Evolutionary conservation across 2,888 invertebrate species (phyloP), one percentile per base, ranked within the genome.

Genomic region (Cephonodes hylas): DNA sequence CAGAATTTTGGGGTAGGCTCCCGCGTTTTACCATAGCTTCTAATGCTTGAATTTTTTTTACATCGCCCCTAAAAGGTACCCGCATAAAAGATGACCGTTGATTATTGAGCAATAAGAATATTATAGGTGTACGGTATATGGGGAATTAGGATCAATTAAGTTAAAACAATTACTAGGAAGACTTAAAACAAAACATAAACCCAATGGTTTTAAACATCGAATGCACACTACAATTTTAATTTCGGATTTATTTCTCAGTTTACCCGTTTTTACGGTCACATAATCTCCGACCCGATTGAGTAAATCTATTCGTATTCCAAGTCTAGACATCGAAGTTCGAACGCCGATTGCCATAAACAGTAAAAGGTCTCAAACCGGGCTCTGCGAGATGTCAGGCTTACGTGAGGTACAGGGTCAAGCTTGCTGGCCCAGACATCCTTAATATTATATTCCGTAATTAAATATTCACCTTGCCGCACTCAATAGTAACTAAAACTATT

Each of bases 331-430:
- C 42, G 44, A 59, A 18, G 58, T 18, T 44, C 44, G 53, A 31
- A 27, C 18, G 53, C 18, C 53, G n/a, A 44, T 27, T 59, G 27
- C 44, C 58, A 59, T 77, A 73, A 66, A 69, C 62, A 65, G 70
- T 60, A 62, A 72, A 74, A 79, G 77, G 75, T 72, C 72, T 72
- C 64, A 75, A 71, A 79, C 75, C 76, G 75, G 77, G 74, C 77
- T 73, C 65, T 68, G 71, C 77, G 73, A 80, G 77, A 66, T 75
- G 73, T 75, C 63, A 64, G 46, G 58, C 58, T 56, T 46, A 58
- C 46, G 46, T 62, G 62, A 61, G 38, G 64, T 63, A 69, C 73
- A 74, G 73, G 77, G 74, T 79, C 77, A 74, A 67, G 68, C 69
- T 42, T 69, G 71, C 69, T 72, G 70, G 67, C 70, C 59, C 44